Conservation (phyloP, 2,797 vertebrate genomes). For the Gorsachius magnificus region DNA sequence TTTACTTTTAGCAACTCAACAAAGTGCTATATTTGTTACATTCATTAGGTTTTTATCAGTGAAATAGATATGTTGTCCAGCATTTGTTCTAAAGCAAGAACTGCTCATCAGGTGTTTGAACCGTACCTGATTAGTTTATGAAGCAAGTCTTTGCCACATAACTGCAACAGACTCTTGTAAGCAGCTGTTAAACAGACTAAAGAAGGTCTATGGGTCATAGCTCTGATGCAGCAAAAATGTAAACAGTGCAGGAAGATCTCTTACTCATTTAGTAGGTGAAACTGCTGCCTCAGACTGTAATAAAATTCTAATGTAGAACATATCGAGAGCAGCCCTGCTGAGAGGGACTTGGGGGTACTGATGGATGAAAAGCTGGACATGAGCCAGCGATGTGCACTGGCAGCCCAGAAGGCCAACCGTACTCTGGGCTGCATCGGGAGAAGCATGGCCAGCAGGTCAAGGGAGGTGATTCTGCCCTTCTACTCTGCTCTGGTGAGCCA, state of each 20-base stretch:
- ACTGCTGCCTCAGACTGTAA: background rate
- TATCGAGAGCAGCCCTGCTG: no score
- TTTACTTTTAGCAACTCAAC: background rate
- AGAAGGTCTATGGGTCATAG: background rate
- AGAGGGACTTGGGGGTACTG: no score
- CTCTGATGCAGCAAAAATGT: background rate
- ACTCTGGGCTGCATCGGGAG: no score
- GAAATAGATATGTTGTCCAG: background rate
- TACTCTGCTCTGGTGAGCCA: no score
- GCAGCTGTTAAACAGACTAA: background rate
- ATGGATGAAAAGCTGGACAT: no score
- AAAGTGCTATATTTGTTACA: background rate
- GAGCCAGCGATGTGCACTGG: no score
- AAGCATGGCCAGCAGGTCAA: no score
- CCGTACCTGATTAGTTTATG: background rate
- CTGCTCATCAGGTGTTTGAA: background rate
- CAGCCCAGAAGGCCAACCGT: no score
- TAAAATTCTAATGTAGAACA: background rate
- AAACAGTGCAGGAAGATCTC: background rate
- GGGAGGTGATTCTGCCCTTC: no score
- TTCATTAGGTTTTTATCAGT: background rate
- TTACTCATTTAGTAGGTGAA: background rate
- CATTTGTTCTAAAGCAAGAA: background rate
- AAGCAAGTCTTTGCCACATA: background rate
- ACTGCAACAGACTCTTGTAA: background rate